phyloP scores from a whole-genome alignment of 2,113 vertebrate genomes.

The Cricetomys ansorgei region DNA sequence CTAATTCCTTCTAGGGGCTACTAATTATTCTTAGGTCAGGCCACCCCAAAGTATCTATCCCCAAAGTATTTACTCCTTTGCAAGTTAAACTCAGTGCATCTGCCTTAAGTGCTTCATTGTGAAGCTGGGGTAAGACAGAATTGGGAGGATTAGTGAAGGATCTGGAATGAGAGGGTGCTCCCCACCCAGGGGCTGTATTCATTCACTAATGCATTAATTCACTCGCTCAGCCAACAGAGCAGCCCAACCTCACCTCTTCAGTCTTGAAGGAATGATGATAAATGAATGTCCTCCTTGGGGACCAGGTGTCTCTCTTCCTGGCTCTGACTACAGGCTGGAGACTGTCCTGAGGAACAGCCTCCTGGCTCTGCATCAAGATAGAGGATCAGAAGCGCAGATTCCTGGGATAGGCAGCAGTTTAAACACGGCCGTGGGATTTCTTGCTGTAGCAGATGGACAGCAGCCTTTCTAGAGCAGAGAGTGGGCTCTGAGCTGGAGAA shows the following conservation, averaged over 20 bases:
- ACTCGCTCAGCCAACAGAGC: no score
- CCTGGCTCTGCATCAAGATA: background rate
- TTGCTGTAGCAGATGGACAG: background rate
- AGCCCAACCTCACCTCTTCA: background rate
- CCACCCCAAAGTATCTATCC: background rate
- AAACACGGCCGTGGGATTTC: background rate
- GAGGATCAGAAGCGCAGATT: background rate
- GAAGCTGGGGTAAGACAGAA: background rate
- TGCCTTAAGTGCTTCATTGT: fast-evolving
- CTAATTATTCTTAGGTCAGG: background rate
- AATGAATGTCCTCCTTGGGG: background rate
- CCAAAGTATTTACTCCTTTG: no score
- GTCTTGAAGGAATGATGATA: fast-evolving
- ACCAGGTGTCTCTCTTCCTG: fast-evolving
- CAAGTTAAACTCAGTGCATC: background rate
- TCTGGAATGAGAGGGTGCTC: background rate
- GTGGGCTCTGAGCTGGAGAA: fast-evolving
- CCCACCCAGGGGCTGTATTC: fast-evolving
- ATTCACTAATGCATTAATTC: background rate
- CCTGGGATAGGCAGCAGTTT: no score
- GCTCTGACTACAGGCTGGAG: background rate
- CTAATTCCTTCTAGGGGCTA: no score
- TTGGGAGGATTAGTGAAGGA: fast-evolving
- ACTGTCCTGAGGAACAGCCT: fast-evolving
- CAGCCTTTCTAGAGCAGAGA: background rate